phyloP scores from a whole-genome alignment of 2,113 vertebrate genomes.

The Gasterosteus aculeatus region DNA sequence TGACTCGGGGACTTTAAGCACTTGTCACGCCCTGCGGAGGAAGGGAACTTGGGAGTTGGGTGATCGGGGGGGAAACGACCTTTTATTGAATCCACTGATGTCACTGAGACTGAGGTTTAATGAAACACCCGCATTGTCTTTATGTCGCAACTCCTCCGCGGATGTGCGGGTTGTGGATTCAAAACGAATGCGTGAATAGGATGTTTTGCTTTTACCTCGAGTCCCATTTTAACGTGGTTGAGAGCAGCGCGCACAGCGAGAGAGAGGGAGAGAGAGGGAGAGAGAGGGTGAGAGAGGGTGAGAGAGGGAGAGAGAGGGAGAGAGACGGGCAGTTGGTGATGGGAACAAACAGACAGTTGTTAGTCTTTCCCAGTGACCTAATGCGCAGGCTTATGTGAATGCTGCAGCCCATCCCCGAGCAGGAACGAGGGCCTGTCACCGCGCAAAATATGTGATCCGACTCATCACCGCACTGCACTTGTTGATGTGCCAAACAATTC shows the following conservation, averaged over 20 bases:
- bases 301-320: not conserved
- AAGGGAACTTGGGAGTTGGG: not conserved
- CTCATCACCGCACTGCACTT: slow-evolving; percentile 20
- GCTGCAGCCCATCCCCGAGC: slow-evolving; percentile 75
- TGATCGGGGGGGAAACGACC: not conserved
- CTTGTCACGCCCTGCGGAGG: not conserved
- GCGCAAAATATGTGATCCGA: slow-evolving; percentile 47
- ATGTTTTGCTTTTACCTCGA: slow-evolving; percentile 14
- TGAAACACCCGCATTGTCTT: not conserved
- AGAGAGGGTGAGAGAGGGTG: too few relatives aligned
- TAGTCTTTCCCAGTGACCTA: slow-evolving; percentile 79
- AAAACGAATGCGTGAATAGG: not conserved
- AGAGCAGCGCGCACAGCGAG: not conserved
- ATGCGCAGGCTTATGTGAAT: slow-evolving; percentile 77
- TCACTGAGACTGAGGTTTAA: slow-evolving; percentile 18
- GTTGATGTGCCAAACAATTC: slow-evolving; percentile 4
- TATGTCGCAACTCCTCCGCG: not conserved
- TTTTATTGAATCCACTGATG: too few relatives aligned
- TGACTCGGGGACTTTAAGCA: not conserved
- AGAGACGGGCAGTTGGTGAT: slow-evolving; percentile 62
- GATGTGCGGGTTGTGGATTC: not conserved
- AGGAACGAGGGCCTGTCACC: slow-evolving; percentile 66
- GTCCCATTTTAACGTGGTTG: slow-evolving; percentile 39
- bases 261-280: too few relatives aligned
- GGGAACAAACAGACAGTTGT: slow-evolving; percentile 81